Percentiles rank a stretch among this genome's conserved stretches.
Conservation (phyloP, 2,888 invertebrate genomes). For the Stenodema calcarata region DNA sequence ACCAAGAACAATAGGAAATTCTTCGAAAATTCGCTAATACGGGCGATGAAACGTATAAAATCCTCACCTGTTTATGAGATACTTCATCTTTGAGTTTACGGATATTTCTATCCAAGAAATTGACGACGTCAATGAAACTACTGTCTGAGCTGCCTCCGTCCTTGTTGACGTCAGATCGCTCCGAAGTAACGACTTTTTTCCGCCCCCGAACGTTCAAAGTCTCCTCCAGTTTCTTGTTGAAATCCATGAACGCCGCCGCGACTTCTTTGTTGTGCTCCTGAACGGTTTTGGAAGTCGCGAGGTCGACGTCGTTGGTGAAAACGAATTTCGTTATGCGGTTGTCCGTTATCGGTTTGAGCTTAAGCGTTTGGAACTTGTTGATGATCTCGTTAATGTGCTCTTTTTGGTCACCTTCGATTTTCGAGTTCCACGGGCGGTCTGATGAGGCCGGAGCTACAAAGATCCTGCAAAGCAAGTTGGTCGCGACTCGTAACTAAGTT, state of each 20-base stretch:
- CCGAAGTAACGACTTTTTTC: background rate
- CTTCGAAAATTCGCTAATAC: too few relatives aligned
- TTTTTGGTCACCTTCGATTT: background rate
- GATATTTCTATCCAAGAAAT: background rate
- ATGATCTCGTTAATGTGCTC: slow-evolving; percentile 15
- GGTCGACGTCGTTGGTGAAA: slow-evolving; percentile 19
- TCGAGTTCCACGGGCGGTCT: background rate
- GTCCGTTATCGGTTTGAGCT: slow-evolving; percentile 24
- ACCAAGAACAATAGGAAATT: too few relatives aligned
- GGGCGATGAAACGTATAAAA: too few relatives aligned
- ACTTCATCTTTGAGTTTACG: background rate
- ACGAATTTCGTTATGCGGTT: slow-evolving; percentile 27
- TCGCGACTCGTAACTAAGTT: background rate
- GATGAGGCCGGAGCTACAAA: background rate
- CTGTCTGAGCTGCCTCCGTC: background rate
- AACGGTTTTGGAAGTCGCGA: slow-evolving; percentile 14
- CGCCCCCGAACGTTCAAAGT: background rate
- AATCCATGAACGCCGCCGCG: background rate
- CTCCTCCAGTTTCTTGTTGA: slow-evolving; percentile 22
- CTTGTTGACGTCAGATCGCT: background rate
- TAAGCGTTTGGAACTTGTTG: background rate
- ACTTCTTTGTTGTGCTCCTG: slow-evolving; percentile 29
- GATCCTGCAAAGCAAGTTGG: background rate
- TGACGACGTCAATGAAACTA: background rate
- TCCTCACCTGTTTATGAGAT: background rate